Evolutionary conservation across 2,113 vertebrate species (phyloP), one percentile per base, ranked within the genome.

Genomic region (Clarias gariepinus): DNA sequence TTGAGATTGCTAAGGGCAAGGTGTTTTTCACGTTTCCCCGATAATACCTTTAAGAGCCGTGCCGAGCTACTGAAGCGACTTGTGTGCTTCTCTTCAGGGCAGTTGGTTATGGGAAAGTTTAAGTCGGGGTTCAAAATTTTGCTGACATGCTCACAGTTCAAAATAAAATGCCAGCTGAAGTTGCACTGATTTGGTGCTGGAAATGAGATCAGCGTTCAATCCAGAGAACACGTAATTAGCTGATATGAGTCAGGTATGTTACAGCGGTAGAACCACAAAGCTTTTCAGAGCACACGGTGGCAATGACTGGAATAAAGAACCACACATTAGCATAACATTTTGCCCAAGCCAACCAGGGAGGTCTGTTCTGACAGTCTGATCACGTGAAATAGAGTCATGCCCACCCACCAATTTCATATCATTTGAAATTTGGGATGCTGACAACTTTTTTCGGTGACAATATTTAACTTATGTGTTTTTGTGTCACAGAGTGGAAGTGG

Each of bases 1-100:
- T 33, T 87, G 52, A 18, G 61, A 89, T n/a, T 36, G 84, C 77
- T 84, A 21, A 83, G 53, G 71, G 79, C 83, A 92, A 91, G 89
- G 88, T 87, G 88, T 85, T 90, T 87, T 77, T 87, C 91, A 87
- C 82, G 90, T 92, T 91, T 71, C 66, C 88, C 63, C 82, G 84
- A 81, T 81, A 79, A 30, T 28, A 33, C 86, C 90, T 85, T 80
- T 82, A 57, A 47, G 25, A 57, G 68, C 78, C 30, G 18, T 28
- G 74, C n/a, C 30, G n/a, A 63, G 52, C 61, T 68, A 33, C 78
- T 63, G 78, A 55, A 79, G 69, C 28, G 30, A 15, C n/a, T 21
- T 52, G 15, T 78, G 21, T 25, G 12, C 63, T 77, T 82, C n/a
- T 47, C 53, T 81, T 71, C 23, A 53, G 47, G 69, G 69, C 57